A percentile compares a stretch with the other conserved stretches of the same genome.
phyloP scores from a whole-genome alignment of 2,797 vertebrate species.

The Semotilus atromaculatus region DNA sequence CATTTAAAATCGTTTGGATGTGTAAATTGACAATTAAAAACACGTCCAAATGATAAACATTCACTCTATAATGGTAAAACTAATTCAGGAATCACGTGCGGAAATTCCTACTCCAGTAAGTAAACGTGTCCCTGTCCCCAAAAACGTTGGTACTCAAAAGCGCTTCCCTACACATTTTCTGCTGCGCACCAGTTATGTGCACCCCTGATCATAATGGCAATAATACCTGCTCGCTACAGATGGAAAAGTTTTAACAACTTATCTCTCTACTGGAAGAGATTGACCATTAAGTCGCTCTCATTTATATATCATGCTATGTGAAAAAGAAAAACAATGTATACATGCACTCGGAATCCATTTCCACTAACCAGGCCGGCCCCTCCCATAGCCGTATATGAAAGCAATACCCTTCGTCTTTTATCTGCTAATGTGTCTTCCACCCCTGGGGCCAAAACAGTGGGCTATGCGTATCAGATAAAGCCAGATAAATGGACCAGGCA shows the following conservation, averaged over 20 bases:
- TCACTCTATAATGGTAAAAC: too few relatives aligned
- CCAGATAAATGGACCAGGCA: constrained; percentile 43
- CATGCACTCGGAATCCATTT: constrained; percentile 9
- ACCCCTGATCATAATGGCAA: neutral
- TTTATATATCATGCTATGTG: neutral
- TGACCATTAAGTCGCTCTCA: neutral
- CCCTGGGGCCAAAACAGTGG: constrained; percentile 46
- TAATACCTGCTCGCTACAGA: neutral
- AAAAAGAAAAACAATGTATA: neutral
- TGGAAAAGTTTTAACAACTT: neutral
- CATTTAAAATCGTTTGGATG: too few relatives aligned
- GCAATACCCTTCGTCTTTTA: constrained; percentile 52
- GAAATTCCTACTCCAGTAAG: too few relatives aligned
- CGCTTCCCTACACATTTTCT: too few relatives aligned
- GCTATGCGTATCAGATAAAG: constrained; percentile 55
- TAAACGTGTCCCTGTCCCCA: too few relatives aligned
- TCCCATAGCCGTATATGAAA: constrained; percentile 37
- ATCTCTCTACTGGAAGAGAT: neutral
- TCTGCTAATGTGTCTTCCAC: constrained; percentile 49
- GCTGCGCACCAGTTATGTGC: too few relatives aligned
- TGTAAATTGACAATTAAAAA: too few relatives aligned
- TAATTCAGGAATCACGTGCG: too few relatives aligned
- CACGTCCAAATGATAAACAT: too few relatives aligned
- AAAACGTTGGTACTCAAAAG: too few relatives aligned
- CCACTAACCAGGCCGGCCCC: neutral